Evolutionary conservation across 2,797 vertebrate genomes (phyloP).

Genomic region (Tragelaphus oryx): DNA sequence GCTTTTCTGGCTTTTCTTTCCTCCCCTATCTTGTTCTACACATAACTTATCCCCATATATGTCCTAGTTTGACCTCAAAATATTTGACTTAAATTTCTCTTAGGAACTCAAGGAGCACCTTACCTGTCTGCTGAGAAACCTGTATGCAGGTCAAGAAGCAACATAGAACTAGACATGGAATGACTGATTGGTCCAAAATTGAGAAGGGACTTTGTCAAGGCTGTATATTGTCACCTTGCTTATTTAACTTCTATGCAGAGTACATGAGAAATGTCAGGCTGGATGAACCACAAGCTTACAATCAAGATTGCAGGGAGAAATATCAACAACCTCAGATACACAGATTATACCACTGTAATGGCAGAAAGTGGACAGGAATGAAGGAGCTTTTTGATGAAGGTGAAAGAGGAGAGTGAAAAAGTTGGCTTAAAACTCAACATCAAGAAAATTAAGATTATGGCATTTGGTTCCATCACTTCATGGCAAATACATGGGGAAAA

Average conservation of each 20-base stretch:
- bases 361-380: not conserved
- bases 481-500: not conserved
- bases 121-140: not conserved
- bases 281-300: not conserved
- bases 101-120: not conserved
- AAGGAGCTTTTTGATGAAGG: not conserved
- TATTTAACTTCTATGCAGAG: not conserved
- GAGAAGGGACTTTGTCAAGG: not conserved
- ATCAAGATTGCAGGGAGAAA: not conserved
- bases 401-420: not conserved
- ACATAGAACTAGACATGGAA: not conserved
- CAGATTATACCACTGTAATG: not conserved
- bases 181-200: not conserved
- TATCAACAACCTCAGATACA: not conserved
- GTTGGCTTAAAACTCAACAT: not conserved
- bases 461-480: not conserved
- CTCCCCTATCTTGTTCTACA: not conserved
- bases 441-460: not conserved
- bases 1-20: not conserved
- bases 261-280: not conserved
- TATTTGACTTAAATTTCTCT: not conserved
- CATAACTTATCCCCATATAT: not conserved
- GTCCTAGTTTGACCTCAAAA: not conserved
- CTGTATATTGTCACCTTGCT: not conserved
- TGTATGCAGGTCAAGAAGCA: not conserved